phyloP scores from a whole-genome alignment of 2,888 invertebrate species.

The Deroplatys truncata region DNA sequence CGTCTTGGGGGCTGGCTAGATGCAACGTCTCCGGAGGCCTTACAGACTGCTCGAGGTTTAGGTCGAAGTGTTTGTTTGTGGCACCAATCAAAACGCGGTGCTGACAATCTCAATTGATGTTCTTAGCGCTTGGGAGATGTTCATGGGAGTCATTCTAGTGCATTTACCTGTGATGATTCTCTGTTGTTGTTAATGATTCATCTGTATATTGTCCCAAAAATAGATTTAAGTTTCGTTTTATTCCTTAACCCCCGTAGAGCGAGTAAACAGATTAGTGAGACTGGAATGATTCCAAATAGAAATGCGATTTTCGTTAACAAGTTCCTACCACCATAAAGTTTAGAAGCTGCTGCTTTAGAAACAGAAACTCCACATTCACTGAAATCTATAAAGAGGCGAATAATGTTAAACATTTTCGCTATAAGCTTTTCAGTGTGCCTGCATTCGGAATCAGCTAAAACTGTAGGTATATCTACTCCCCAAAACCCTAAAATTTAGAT shows the following conservation, averaged over 20 bases:
- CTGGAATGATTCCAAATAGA: not conserved
- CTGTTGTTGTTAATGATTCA: not conserved
- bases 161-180: not conserved
- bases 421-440: too few relatives aligned
- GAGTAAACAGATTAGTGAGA: not conserved
- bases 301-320: not conserved
- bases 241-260: not conserved
- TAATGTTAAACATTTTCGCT: too few relatives aligned
- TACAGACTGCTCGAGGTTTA: not conserved
- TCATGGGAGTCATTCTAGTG: not conserved
- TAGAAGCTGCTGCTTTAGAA: too few relatives aligned
- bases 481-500: too few relatives aligned
- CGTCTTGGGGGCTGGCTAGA: constrained; percentile 31
- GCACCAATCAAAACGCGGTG: not conserved
- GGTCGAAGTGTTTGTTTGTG: not conserved
- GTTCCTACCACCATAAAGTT: not conserved
- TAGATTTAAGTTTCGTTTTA: not conserved
- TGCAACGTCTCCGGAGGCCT: not conserved
- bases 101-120: not conserved
- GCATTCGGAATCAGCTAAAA: too few relatives aligned
- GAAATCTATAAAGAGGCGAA: too few relatives aligned
- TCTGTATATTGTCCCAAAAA: not conserved
- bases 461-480: too few relatives aligned
- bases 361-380: too few relatives aligned
- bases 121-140: not conserved